Base-by-base conservation (phyloP, 2,888 invertebrate genomes). In the Lysandra coridon region DNA sequence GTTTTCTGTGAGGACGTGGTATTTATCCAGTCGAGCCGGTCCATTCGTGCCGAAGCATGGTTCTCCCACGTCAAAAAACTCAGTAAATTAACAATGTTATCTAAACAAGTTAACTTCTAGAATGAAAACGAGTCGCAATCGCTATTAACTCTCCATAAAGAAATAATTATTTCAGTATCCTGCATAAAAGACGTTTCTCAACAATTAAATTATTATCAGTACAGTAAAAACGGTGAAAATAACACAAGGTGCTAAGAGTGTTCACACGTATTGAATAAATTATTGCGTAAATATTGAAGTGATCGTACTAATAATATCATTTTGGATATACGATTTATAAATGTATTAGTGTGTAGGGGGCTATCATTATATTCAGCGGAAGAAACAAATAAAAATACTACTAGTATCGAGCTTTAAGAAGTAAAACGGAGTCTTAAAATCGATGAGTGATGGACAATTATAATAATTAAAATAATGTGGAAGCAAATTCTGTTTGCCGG, bases 381-480 rank as follows among this genome's bases (percentile, higher is more conserved):
- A 37, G 53, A 57, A 57, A 57, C 0, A 49, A 49, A 40, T 40
- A 53, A 57, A 53, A 57, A 57, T 17, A 4, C 57, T 57, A 17
- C 17, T 17, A 57, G 14, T 4, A 57, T 17, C 17, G 17, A 57
- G 3, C 4, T 14, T 17, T 17, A 57, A 57, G 17, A 57, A 17
- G 57, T 57, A 4, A 57, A 14, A 57, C 4, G 1, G 1, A 57
- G 10, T 30, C 30, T 30, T 23, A 7, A 30, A 64, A 4, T 64
- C 23, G 1, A 30, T 57, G 10, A 30, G 3, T 62, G 1, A 23
- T 10, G 10, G 30, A 23, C 23, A 30, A 64, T 30, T 12, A 30
- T n/a, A 64, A 64, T 49, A 64, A 12, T 64, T 30, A 30, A 10
- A 78, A 69, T 30, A 73, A 75, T 49, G 75, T 49, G 37, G 57